These are phyloP conservation scores for Pinna nobilis DNA, from an alignment of 1,140 invertebrate species.

Conservation along the genomic window DNA sequence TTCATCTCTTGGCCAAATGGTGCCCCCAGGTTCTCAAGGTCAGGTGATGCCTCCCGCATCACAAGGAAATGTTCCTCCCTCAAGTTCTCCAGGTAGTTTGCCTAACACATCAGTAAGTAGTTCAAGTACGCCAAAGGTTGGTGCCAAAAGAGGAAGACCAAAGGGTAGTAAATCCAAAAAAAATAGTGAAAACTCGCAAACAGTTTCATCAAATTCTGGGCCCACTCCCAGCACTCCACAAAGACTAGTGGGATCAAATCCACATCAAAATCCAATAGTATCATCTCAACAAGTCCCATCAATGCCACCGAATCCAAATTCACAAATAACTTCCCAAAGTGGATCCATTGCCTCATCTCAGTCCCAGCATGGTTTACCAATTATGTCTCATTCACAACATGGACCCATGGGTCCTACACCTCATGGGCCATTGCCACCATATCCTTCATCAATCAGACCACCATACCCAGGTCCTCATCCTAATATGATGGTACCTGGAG, in stretches of 20 bases:
- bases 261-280: neutral
- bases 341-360: too few relatives aligned
- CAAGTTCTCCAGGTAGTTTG: neutral
- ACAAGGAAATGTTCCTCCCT: neutral
- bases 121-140: neutral
- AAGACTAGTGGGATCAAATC: neutral
- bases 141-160: slow-evolving; percentile 6
- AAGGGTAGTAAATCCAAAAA: slow-evolving; percentile 19
- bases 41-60: neutral
- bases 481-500: too few relatives aligned
- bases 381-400: too few relatives aligned
- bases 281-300: slow-evolving; percentile 1
- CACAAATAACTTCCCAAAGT: too few relatives aligned
- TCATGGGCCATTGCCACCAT: too few relatives aligned
- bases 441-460: too few relatives aligned
- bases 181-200: neutral
- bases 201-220: neutral
- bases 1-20: slow-evolving; percentile 1
- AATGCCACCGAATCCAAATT: neutral
- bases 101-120: neutral
- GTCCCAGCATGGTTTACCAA: too few relatives aligned
- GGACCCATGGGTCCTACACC: too few relatives aligned
- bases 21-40: slow-evolving; percentile 2
- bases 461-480: too few relatives aligned
- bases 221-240: neutral